These are phyloP conservation scores for Trematocara variabile DNA, from an alignment of 2,113 vertebrate genomes.

Conservation along the genomic window DNA sequence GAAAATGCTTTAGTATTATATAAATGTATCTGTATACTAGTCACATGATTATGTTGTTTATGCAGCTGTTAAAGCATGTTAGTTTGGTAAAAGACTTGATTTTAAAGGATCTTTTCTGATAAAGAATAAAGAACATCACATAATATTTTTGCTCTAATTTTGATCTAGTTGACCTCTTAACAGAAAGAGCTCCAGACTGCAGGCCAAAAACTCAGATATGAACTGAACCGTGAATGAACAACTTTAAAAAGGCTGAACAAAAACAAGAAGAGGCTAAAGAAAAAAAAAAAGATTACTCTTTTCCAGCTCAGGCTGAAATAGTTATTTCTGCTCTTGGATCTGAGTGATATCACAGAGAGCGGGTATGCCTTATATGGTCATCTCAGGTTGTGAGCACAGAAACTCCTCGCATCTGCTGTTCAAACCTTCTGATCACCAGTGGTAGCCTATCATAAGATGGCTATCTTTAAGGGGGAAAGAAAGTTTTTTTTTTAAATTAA, in stretches of 20 bases:
- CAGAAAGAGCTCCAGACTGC: background rate
- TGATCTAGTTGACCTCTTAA: background rate
- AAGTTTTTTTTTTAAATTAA: background rate
- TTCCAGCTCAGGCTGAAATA: background rate
- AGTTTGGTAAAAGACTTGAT: background rate
- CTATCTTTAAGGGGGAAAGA: fast-evolving
- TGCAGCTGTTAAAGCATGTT: background rate
- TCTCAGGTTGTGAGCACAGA: background rate
- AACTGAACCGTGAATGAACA: background rate
- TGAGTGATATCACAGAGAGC: background rate
- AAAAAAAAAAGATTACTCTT: background rate
- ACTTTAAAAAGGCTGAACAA: background rate
- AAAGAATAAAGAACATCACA: background rate
- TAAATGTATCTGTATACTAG: background rate
- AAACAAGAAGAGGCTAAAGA: background rate
- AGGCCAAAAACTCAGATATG: background rate
- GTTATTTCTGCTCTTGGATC: background rate
- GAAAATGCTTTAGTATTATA: background rate
- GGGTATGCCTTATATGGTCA: background rate
- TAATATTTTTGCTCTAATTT: background rate
- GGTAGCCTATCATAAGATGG: background rate
- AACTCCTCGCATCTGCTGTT: background rate
- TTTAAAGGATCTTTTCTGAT: background rate
- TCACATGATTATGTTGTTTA: background rate
- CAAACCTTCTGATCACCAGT: background rate